Evolutionary conservation across 2,113 vertebrate genomes (phyloP).

Genomic region (Jaculus jaculus): DNA sequence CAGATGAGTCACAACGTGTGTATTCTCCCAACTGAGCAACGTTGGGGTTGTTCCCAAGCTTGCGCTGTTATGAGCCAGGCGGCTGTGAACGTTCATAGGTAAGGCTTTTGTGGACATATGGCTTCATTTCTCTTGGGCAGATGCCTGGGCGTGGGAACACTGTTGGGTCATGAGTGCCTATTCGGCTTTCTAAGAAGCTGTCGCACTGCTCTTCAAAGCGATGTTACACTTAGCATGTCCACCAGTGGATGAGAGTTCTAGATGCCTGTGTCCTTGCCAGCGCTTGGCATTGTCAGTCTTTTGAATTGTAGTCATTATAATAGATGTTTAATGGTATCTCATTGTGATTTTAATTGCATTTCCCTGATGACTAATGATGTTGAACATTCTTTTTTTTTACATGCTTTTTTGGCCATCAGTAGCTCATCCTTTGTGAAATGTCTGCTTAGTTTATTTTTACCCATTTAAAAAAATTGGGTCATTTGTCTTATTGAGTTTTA

Average conservation of each 20-base stretch:
- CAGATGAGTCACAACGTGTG: not conserved
- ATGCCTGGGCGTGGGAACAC: slow-evolving; percentile 11
- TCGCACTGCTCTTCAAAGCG: not conserved
- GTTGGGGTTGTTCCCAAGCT: slow-evolving; percentile 2
- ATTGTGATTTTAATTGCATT: slow-evolving; percentile 73
- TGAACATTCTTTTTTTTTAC: slow-evolving; percentile 57
- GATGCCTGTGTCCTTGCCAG: slow-evolving; percentile 20
- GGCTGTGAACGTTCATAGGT: not conserved
- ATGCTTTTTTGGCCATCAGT: slow-evolving; percentile 55
- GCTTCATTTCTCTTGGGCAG: slow-evolving; percentile 48
- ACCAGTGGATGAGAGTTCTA: not conserved
- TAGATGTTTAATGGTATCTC: slow-evolving; percentile 56
- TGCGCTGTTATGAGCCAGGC: not conserved
- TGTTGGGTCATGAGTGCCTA: not conserved
- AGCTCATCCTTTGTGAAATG: slow-evolving; percentile 57
- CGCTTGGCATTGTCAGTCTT: slow-evolving; percentile 47
- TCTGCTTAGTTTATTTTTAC: slow-evolving; percentile 49
- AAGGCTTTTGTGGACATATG: slow-evolving; percentile 35
- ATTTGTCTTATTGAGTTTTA: slow-evolving; percentile 54
- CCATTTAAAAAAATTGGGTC: slow-evolving; percentile 37
- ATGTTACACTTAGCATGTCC: not conserved
- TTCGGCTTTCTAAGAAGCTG: slow-evolving; percentile 43
- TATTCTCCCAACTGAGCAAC: not conserved
- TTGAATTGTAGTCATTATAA: slow-evolving; percentile 60
- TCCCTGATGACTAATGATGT: slow-evolving; percentile 69